Base-by-base conservation (phyloP, 2,797 vertebrate genomes). In the Anguilla obscura region DNA sequence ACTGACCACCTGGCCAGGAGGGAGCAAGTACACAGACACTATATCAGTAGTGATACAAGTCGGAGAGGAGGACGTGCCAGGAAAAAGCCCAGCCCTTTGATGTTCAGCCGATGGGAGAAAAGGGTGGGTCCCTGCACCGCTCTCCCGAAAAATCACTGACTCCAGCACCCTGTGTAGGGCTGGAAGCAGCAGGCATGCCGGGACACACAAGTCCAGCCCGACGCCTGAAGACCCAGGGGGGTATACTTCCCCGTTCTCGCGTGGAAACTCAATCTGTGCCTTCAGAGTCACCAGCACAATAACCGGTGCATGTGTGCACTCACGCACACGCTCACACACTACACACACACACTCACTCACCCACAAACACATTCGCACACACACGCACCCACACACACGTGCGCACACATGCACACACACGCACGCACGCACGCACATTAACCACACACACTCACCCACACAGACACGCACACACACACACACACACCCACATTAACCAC, bases 371-470 rank as follows among this genome's bases (percentile, higher is more conserved):
- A 71, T 24, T n/a, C 27, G 27, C 66, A n/a, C 66, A 71, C 66
- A 71, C 21, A 30, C 66, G 27, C 27, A 71, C 66, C n/a, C n/a
- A 30, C n/a, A 30, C 18, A 54, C 48, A 30, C 40, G 21, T 45
- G 56, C 50, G 56, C 83, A 85, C 83, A 58, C 52, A 56, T 8
- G 10, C 50, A 56, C 83, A 58, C 83, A 85, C 52, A 56, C 24
- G 10, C 50, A 56, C 52, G 0, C 50, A 56, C 52, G 0, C 82
- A 52, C 36, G 24, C 63, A 52, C 27, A 85, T 21, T n/a, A 45
- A 58, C 27, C 40, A 45, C 40, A 45, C 40, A 40, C 40, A 40
- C 40, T 40, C 3, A 40, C 40, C 40, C 40, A 40, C 40, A 40
- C 40, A 40, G 40, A 45, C 27, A 36, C 33, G 27, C 40, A n/a